phyloP scores from a whole-genome alignment of 2,888 invertebrate genomes.

The Melanotus villosus region DNA sequence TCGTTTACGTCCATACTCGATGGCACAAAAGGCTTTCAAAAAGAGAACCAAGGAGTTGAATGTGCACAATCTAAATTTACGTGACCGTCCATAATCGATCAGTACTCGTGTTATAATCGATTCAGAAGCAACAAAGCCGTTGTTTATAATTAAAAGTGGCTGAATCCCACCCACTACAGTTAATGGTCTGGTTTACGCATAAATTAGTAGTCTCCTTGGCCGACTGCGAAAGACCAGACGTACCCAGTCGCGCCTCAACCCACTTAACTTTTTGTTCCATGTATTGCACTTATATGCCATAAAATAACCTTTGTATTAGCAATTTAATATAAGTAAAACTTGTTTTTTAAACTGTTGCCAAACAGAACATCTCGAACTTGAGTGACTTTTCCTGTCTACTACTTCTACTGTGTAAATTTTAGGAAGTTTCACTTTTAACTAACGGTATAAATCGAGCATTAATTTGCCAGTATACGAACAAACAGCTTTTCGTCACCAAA shows the following conservation, averaged over 20 bases:
- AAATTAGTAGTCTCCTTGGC: constrained; percentile 49
- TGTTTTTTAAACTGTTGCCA: constrained; percentile 27
- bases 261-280: constrained; percentile 39
- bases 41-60: constrained; percentile 15
- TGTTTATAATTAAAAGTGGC: constrained; percentile 48
- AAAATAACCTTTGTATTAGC: constrained; percentile 36
- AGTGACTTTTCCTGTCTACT: constrained; percentile 13
- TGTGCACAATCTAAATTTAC: constrained; percentile 39
- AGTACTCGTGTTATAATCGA: constrained; percentile 43
- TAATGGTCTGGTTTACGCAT: constrained; percentile 47
- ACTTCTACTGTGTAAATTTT: constrained; percentile 10
- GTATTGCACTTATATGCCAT: constrained; percentile 40
- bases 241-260: constrained; percentile 41
- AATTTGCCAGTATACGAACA: no score
- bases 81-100: constrained; percentile 45
- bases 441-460: no score
- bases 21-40: constrained; percentile 7
- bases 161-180: constrained; percentile 48
- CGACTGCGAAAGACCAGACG: constrained; percentile 44
- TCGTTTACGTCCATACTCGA: constrained; percentile 4
- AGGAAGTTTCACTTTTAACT: background rate
- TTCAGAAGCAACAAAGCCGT: constrained; percentile 48
- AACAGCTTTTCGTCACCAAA: no score
- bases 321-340: constrained; percentile 32
- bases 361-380: constrained; percentile 14